These are phyloP conservation scores for Telenomus remus DNA, from an alignment of 1,140 invertebrate genomes.

Conservation along the genomic window DNA sequence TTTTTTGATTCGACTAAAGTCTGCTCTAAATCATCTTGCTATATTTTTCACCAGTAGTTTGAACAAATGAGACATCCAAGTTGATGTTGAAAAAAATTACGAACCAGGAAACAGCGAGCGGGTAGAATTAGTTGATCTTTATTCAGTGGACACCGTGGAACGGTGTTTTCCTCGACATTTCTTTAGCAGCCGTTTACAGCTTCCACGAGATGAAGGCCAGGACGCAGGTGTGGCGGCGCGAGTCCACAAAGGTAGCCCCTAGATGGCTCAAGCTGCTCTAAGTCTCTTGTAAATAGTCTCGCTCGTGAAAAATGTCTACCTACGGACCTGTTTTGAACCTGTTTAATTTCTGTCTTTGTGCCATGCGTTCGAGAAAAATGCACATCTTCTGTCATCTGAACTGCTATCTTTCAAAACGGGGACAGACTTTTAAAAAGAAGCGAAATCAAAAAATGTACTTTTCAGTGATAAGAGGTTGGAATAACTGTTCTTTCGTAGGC, in stretches of 20 bases:
- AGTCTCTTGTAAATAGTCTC: conserved; percentile 51
- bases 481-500: conserved; percentile 21
- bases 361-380: conserved; percentile 18
- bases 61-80: background rate
- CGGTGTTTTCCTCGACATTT: conserved; percentile 36
- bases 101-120: background rate
- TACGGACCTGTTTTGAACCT: conserved; percentile 26
- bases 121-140: conserved; percentile 25
- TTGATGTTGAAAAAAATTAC: background rate
- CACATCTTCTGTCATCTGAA: conserved; percentile 8
- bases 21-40: no score
- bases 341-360: conserved; percentile 37
- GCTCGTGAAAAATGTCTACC: conserved; percentile 37
- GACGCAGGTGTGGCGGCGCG: conserved; percentile 62
- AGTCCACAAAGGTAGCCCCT: conserved; percentile 58
- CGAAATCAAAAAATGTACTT: no score
- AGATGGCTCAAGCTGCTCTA: conserved; percentile 59
- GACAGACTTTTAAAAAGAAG: conserved; percentile 17
- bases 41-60: no score
- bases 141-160: conserved; percentile 21
- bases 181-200: conserved; percentile 34
- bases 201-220: conserved; percentile 27
- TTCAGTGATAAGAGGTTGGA: no score
- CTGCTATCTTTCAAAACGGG: conserved; percentile 27
- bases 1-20: no score